Percentiles rank a stretch among this genome's conserved stretches.
Conservation (phyloP, 2,797 vertebrate species). For the Pseudochromis fuscus region DNA sequence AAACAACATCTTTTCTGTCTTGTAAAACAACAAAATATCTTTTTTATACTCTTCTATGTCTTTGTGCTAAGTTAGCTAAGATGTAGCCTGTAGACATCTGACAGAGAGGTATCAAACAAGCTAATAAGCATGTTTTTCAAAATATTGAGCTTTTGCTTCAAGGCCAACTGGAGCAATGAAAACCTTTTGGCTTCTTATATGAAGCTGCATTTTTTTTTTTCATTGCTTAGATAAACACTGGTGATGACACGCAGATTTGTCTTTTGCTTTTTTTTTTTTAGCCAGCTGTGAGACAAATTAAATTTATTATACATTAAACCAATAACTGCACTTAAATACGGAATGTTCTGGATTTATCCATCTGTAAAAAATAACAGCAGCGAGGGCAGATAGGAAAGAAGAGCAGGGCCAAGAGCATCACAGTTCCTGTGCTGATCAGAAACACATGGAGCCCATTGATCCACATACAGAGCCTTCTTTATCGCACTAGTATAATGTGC, state of each 20-base stretch:
- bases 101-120: too few relatives aligned
- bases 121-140: not conserved
- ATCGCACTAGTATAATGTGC: slow-evolving; percentile 67
- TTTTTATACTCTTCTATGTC: too few relatives aligned
- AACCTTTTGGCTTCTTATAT: not conserved
- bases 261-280: slow-evolving; percentile 2
- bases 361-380: slow-evolving; percentile 38
- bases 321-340: slow-evolving; percentile 2
- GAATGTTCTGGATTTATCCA: slow-evolving; percentile 24
- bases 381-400: slow-evolving; percentile 42
- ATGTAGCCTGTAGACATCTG: too few relatives aligned
- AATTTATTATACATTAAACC: slow-evolving; percentile 24
- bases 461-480: slow-evolving; percentile 70
- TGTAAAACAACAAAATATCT: not conserved
- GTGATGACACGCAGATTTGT: slow-evolving; percentile 9
- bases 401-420: slow-evolving; percentile 48
- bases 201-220: slow-evolving; percentile 2
- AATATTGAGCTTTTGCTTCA: not conserved
- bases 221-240: not conserved
- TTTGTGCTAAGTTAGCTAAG: too few relatives aligned
- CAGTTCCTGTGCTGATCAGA: slow-evolving; percentile 67
- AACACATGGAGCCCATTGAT: slow-evolving; percentile 79
- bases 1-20: not conserved
- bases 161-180: slow-evolving; percentile 3
- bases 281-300: not conserved